phyloP scores from a whole-genome alignment of 2,888 invertebrate genomes.

The Venusia cambrica region DNA sequence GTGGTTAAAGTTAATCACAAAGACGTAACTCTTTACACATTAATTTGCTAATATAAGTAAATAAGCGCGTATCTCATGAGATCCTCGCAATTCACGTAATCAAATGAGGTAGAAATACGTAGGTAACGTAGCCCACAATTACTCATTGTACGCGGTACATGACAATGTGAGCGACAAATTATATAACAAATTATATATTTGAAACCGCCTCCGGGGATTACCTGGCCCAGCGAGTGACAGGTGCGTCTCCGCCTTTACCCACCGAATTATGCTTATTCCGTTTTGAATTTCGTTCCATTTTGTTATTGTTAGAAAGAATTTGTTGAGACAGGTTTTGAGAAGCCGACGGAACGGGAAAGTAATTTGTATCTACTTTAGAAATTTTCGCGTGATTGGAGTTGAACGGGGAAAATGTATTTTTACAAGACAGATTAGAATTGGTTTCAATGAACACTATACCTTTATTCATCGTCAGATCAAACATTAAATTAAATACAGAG shows the following conservation, averaged over 20 bases:
- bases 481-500: too few relatives aligned
- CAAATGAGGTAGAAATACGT: slow-evolving; percentile 19
- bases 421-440: too few relatives aligned
- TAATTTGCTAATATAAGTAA: too few relatives aligned
- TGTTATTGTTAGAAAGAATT: slow-evolving; percentile 24
- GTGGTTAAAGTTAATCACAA: too few relatives aligned
- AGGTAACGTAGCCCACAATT: slow-evolving; percentile 35
- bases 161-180: slow-evolving; percentile 50
- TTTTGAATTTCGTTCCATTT: slow-evolving; percentile 36
- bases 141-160: slow-evolving; percentile 35
- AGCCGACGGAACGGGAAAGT: slow-evolving; percentile 20
- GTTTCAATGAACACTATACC: too few relatives aligned
- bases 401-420: slow-evolving; percentile 11
- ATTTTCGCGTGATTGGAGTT: slow-evolving; percentile 19
- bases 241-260: slow-evolving; percentile 36
- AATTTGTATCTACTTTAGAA: slow-evolving; percentile 18
- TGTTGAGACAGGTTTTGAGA: slow-evolving; percentile 25
- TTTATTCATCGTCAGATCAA: too few relatives aligned
- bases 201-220: slow-evolving; percentile 24
- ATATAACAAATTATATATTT: slow-evolving; percentile 37
- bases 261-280: slow-evolving; percentile 40
- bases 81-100: slow-evolving; percentile 10
- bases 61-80: too few relatives aligned
- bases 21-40: too few relatives aligned
- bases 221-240: slow-evolving; percentile 37